phyloP scores from a whole-genome alignment of 2,113 vertebrate species.

The human region DNA sequence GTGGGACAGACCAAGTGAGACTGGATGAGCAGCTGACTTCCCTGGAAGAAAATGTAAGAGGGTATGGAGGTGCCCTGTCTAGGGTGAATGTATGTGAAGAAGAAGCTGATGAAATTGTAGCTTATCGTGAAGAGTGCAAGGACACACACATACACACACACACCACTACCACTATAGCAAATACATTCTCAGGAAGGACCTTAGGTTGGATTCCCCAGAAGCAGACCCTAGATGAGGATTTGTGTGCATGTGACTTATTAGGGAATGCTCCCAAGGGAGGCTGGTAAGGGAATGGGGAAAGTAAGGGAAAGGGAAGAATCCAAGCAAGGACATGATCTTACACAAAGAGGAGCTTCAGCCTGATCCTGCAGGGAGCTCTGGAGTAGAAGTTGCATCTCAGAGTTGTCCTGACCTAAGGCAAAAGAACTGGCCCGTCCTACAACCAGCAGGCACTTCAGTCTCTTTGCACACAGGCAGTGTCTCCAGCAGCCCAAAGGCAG shows the following conservation, averaged over 20 bases:
- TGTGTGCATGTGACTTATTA: not conserved
- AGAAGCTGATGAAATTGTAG: no score
- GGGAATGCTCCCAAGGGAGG: not conserved
- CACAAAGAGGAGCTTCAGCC: not conserved
- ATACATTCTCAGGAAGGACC: not conserved
- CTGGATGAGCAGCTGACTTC: constrained; percentile 94
- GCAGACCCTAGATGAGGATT: not conserved
- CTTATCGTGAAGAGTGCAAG: not conserved
- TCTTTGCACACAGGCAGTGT: not conserved
- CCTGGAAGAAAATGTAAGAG: constrained; percentile 96
- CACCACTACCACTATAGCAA: not conserved
- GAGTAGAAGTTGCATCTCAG: not conserved
- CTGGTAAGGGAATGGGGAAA: not conserved
- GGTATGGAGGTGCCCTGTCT: not conserved
- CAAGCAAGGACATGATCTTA: not conserved
- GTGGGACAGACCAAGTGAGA: constrained; percentile 85
- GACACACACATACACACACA: not conserved
- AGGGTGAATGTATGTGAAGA: rapidly evolving
- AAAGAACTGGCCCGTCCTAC: not conserved
- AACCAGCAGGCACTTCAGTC: not conserved
- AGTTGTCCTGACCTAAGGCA: not conserved
- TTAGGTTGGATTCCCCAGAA: not conserved
- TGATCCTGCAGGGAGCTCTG: not conserved
- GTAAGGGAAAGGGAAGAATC: not conserved
- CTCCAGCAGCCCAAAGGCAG: not conserved